Conservation (phyloP, 2,797 vertebrate genomes). For the Pteropus rufus region DNA sequence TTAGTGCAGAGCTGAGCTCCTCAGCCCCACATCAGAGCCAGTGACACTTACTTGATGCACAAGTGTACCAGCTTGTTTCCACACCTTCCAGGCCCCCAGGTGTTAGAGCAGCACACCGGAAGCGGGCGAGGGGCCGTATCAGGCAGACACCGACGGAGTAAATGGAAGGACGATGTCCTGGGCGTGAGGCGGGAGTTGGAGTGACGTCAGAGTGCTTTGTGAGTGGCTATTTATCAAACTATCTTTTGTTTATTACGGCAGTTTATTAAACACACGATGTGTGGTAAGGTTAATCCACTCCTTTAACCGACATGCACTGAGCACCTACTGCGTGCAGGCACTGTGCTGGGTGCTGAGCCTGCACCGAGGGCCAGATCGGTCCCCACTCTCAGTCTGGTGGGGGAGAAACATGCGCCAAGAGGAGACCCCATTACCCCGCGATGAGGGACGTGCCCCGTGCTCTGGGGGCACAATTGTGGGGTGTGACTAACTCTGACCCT, state of each 20-base stretch:
- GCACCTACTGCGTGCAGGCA: background rate
- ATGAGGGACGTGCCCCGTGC: background rate
- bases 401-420: background rate
- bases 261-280: background rate
- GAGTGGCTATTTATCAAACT: background rate
- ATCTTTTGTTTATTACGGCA: background rate
- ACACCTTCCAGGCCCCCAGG: background rate
- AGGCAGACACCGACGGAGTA: background rate
- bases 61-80: background rate
- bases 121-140: fast-evolving
- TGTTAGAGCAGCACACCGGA: background rate
- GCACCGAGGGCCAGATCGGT: fast-evolving
- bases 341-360: background rate
- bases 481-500: too few relatives aligned
- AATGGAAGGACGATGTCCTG: background rate
- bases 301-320: background rate
- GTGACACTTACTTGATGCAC: too few relatives aligned
- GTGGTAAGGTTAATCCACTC: background rate
- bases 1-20: background rate
- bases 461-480: background rate
- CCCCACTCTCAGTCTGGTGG: background rate
- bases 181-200: background rate
- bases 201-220: background rate
- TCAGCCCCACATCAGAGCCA: background rate
- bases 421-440: fast-evolving